A percentile compares a stretch with the other conserved stretches of the same genome.
phyloP scores from a whole-genome alignment of 2,113 vertebrate genomes.

The Amblyopsis rosae region DNA sequence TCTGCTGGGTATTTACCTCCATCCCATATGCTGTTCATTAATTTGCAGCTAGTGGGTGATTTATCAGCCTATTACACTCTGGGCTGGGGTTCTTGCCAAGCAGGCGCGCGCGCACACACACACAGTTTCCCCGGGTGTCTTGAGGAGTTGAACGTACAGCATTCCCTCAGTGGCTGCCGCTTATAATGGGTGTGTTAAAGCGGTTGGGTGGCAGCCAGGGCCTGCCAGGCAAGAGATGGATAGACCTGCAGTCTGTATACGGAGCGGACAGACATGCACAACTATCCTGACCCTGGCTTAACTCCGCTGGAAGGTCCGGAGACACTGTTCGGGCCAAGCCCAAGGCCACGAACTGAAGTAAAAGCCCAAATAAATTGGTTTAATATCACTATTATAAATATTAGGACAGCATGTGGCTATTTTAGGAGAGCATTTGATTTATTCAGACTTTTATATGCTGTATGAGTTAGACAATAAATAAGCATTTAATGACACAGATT shows the following conservation, averaged over 20 bases:
- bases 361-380: slow-evolving; percentile 25
- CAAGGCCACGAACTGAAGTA: slow-evolving; percentile 7
- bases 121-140: slow-evolving; percentile 29
- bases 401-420: no score
- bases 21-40: slow-evolving; percentile 57
- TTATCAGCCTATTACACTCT: slow-evolving; percentile 63
- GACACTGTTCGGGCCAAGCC: slow-evolving; percentile 19
- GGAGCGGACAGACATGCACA: slow-evolving; percentile 1
- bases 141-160: slow-evolving; percentile 35
- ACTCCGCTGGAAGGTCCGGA: slow-evolving; percentile 15
- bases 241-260: slow-evolving; percentile 19
- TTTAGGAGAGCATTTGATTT: no score
- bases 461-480: no score
- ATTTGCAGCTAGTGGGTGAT: slow-evolving; percentile 57
- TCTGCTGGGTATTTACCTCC: slow-evolving; percentile 44
- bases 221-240: slow-evolving; percentile 53
- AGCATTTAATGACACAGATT: no score
- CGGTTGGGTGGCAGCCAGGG: slow-evolving; percentile 45
- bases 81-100: slow-evolving; percentile 29
- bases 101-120: slow-evolving; percentile 11
- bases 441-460: no score
- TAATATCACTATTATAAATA: slow-evolving; percentile 10
- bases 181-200: slow-evolving; percentile 56
- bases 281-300: background rate
- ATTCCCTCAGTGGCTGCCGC: slow-evolving; percentile 41